Base-by-base conservation (phyloP, 2,113 vertebrate genomes). In the Saguinus imperator region DNA sequence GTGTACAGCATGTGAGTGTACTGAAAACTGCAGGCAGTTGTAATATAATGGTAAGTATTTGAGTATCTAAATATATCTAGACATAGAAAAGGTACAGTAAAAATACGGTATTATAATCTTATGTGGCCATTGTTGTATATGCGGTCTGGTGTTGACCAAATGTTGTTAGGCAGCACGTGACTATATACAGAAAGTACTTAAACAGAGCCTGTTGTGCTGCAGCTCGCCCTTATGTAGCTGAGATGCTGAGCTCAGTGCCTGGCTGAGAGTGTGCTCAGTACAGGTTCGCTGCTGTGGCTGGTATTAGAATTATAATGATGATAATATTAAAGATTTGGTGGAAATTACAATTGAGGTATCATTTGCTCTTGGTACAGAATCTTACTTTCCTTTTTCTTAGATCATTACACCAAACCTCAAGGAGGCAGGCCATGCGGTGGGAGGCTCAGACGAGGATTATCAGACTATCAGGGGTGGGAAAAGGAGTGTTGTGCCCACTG, bases 221-320 rank as follows among this genome's bases (percentile, higher is more conserved):
- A 8, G 48, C 45, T 29, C 2, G 2, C 18, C 35, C 5, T n/a
- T 5, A 0, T 0, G 3, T 8, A 11, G 13, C 45, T 1, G 4
- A 4, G 55, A 2, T 14, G 58, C 57, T 48, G 4, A 43, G 35
- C 57, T 50, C 6, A 8, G 55, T 4, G 43, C 64, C 61, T 21
- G 91, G 77, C 83, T 37, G 40, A 5, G 75, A 5, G 0, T 1
- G 14, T 25, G 81, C 10, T 83, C 4, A 1, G 43, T 8, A 12
- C 10, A 8, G 40, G 1, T 48, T 13, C 6, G 50, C 64, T 21
- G 43, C 58, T 66, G 17, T 20, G 8, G 61, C 89, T 48, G 37
- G 70, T 18, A 21, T 25, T 43, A 0, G 14, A 55, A 20, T 80
- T 52, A 29, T 5, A 8, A 20, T 16, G 43, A 66, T 48, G 75